These are phyloP conservation scores for Elgaria multicarinata DNA, from an alignment of 2,113 vertebrate genomes.

Conservation along the genomic window DNA sequence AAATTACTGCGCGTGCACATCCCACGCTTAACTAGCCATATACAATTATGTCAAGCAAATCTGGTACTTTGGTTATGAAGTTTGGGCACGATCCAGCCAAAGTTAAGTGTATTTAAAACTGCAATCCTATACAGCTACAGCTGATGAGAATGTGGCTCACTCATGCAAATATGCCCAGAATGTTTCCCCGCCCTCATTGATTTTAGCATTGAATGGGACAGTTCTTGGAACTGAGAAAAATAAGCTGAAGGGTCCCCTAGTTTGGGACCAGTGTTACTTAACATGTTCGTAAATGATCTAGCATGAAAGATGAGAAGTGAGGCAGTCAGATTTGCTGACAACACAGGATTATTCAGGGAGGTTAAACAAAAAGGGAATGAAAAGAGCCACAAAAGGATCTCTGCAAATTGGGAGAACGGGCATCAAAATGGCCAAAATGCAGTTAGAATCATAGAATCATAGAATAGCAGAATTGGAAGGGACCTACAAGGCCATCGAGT, in stretches of 20 bases:
- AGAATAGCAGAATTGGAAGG: too few relatives aligned
- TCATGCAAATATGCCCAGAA: not conserved
- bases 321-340: not conserved
- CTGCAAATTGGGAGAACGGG: not conserved
- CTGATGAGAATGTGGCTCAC: not conserved
- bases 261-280: not conserved
- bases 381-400: not conserved
- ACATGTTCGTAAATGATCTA: not conserved
- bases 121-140: not conserved
- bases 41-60: constrained; percentile 18
- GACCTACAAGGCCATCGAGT: too few relatives aligned
- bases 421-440: not conserved
- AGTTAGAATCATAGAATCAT: too few relatives aligned
- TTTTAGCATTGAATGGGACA: not conserved
- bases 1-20: constrained; percentile 29
- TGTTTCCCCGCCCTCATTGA: not conserved
- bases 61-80: not conserved
- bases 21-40: constrained; percentile 7
- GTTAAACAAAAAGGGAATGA: not conserved
- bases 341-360: not conserved
- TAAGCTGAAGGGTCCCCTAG: not conserved
- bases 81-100: not conserved
- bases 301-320: not conserved
- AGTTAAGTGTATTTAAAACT: not conserved
- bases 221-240: not conserved